phyloP scores from a whole-genome alignment of 1,140 invertebrate species.

The Drosophila varians region DNA sequence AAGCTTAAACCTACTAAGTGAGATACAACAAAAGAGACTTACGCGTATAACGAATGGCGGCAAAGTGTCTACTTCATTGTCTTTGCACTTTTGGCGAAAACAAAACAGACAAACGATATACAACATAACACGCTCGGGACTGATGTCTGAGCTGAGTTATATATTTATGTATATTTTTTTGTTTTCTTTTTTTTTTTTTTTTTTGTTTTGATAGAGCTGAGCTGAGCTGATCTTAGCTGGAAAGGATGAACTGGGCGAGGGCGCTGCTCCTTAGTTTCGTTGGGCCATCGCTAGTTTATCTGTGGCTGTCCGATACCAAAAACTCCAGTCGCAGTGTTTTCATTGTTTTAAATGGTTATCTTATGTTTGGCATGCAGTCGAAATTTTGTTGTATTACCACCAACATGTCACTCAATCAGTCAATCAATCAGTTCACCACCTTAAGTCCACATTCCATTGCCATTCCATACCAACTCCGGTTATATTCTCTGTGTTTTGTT shows the following conservation, averaged over 20 bases:
- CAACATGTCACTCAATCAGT: slow-evolving; percentile 51
- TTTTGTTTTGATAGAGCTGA: slow-evolving; percentile 7
- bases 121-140: slow-evolving; percentile 44
- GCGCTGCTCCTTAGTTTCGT: slow-evolving; percentile 25
- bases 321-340: slow-evolving; percentile 46
- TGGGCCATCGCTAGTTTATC: slow-evolving; percentile 38
- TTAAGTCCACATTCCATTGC: slow-evolving; percentile 46
- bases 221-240: slow-evolving; percentile 55
- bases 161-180: neutral
- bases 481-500: slow-evolving; percentile 52
- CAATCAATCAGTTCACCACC: slow-evolving; percentile 73
- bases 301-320: slow-evolving; percentile 68
- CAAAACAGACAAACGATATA: slow-evolving; percentile 69
- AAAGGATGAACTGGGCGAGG: slow-evolving; percentile 45
- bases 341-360: slow-evolving; percentile 19
- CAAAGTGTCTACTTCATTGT: slow-evolving; percentile 76
- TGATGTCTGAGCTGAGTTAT: slow-evolving; percentile 29
- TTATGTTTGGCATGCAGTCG: slow-evolving; percentile 57
- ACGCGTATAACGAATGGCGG: slow-evolving; percentile 79
- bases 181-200: neutral
- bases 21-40: slow-evolving; percentile 74
- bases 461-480: slow-evolving; percentile 46
- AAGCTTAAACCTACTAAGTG: slow-evolving; percentile 62
- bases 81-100: slow-evolving; percentile 48
- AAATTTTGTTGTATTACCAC: slow-evolving; percentile 55